Evolutionary conservation across 2,113 vertebrate genomes (phyloP).

Genomic region (Pteronura brasiliensis): DNA sequence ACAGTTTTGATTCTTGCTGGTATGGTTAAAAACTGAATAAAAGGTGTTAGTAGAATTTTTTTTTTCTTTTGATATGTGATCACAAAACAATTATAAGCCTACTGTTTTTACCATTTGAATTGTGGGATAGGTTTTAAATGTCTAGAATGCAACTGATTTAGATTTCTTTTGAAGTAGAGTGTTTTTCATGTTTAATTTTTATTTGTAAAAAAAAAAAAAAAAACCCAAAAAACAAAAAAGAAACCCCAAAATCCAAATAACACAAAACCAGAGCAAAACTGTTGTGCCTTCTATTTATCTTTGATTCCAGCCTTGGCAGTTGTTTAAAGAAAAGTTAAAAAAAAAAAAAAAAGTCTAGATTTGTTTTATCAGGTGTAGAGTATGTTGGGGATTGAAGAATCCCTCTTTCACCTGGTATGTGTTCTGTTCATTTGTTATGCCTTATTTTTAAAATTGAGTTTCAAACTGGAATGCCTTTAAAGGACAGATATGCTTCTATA

Average conservation of each 20-base stretch:
- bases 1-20: conserved; percentile 77
- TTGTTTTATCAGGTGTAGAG: conserved; percentile 84
- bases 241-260: conserved; percentile 15
- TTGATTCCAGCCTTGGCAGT: conserved; percentile 86
- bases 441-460: conserved; percentile 53
- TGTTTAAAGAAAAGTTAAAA: conserved; percentile 80
- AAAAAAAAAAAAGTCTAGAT: conserved; percentile 84
- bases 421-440: conserved; percentile 46
- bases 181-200: conserved; percentile 89
- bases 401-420: not conserved
- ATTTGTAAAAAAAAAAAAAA: conserved; percentile 86
- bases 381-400: conserved; percentile 75
- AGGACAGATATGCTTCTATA: not conserved
- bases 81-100: conserved; percentile 78
- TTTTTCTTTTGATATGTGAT: conserved; percentile 82
- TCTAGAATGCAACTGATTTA: conserved; percentile 84
- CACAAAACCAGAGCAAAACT: conserved; percentile 84
- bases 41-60: conserved; percentile 77
- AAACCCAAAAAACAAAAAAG: conserved; percentile 82
- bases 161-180: conserved; percentile 84
- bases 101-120: conserved; percentile 83
- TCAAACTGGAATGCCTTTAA: conserved; percentile 65
- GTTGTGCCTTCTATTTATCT: conserved; percentile 93
- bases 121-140: conserved; percentile 85
- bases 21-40: conserved; percentile 83